A percentile compares a stretch with the other conserved stretches of the same genome.
phyloP scores from a whole-genome alignment of 2,888 invertebrate species.

The Acleris laterana region DNA sequence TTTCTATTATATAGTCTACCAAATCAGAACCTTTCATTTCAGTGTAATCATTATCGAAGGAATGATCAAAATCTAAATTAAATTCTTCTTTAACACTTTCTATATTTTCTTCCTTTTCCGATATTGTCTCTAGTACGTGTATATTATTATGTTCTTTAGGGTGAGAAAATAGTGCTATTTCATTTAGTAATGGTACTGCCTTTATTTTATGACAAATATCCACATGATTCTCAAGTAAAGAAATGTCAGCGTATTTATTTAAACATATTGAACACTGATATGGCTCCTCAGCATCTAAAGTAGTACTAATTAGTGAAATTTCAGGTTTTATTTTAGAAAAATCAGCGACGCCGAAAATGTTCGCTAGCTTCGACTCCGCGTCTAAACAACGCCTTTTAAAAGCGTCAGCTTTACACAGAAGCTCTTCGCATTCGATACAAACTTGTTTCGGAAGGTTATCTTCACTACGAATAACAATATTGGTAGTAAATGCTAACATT shows the following conservation, averaged over 20 bases:
- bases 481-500: slow-evolving; percentile 58
- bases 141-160: slow-evolving; percentile 20
- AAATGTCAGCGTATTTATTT: slow-evolving; percentile 40
- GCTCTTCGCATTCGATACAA: slow-evolving; percentile 62
- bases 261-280: slow-evolving; percentile 46
- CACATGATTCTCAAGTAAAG: slow-evolving; percentile 43
- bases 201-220: slow-evolving; percentile 34
- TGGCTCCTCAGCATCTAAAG: slow-evolving; percentile 25
- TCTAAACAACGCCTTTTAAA: slow-evolving; percentile 68
- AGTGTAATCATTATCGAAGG: slow-evolving; percentile 37
- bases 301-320: slow-evolving; percentile 28
- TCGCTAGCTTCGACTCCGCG: slow-evolving; percentile 59
- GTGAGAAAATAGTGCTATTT: slow-evolving; percentile 17
- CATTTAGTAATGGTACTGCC: slow-evolving; percentile 38
- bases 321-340: slow-evolving; percentile 31
- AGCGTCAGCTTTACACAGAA: slow-evolving; percentile 60
- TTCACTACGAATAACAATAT: slow-evolving; percentile 57
- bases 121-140: slow-evolving; percentile 30
- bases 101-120: slow-evolving; percentile 32
- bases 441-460: slow-evolving; percentile 68
- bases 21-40: slow-evolving; percentile 43
- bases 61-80: slow-evolving; percentile 31
- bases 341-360: slow-evolving; percentile 44
- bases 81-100: slow-evolving; percentile 35
- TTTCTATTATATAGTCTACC: slow-evolving; percentile 24